phyloP scores from a whole-genome alignment of 2,797 vertebrate genomes.

The Rallus crepitans region DNA sequence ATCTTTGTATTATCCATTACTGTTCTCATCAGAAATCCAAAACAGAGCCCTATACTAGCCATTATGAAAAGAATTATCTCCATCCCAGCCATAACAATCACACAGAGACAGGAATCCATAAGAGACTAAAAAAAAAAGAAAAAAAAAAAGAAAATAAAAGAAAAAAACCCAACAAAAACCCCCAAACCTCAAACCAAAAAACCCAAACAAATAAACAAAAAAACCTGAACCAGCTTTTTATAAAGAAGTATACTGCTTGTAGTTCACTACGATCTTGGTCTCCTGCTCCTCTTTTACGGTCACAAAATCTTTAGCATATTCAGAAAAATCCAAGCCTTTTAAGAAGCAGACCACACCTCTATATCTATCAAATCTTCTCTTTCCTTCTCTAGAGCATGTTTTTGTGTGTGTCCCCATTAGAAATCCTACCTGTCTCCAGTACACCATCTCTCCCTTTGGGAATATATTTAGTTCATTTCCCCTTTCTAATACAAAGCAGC shows the following conservation, averaged over 20 bases:
- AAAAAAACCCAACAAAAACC: no score
- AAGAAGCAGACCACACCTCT: background rate
- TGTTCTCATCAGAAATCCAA: no score
- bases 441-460: background rate
- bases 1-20: no score
- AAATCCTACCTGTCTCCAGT: background rate
- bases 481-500: background rate
- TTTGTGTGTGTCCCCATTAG: background rate
- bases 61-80: no score
- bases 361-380: background rate
- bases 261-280: background rate
- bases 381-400: background rate
- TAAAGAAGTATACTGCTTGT: background rate
- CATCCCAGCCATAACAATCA: no score
- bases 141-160: background rate
- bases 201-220: no score
- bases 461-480: background rate
- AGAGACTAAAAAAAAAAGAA: background rate
- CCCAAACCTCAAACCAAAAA: background rate
- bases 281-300: background rate
- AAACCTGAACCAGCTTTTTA: background rate
- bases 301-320: background rate
- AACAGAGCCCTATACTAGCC: no score
- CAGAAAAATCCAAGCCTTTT: background rate
- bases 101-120: background rate